Conservation (phyloP, 2,113 vertebrate genomes). For the Thunnus maccoyii region DNA sequence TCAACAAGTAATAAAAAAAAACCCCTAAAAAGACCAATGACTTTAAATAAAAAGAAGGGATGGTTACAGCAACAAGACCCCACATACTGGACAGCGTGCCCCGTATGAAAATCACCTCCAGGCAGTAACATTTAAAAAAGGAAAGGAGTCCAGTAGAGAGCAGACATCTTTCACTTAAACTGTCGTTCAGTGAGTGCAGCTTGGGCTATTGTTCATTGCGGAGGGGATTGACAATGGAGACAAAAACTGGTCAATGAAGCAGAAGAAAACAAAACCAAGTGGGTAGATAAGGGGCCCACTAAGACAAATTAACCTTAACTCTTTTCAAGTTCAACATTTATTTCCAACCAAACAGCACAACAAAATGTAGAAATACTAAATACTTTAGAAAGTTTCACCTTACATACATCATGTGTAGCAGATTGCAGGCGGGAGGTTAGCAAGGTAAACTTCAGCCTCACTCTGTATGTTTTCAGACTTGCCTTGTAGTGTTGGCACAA, state of each 20-base stretch:
- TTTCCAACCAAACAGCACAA: no score
- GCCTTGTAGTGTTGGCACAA: not conserved
- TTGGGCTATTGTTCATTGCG: conserved; percentile 33
- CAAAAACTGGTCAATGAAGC: conserved; percentile 41
- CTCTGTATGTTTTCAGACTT: not conserved
- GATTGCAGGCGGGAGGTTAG: not conserved
- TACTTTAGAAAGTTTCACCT: no score
- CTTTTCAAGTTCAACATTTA: not conserved
- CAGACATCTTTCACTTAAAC: conserved; percentile 33
- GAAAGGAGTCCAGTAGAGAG: not conserved
- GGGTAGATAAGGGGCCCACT: not conserved
- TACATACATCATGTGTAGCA: not conserved
- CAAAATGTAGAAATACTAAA: no score
- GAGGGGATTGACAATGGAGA: conserved; percentile 40
- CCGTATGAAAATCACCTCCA: not conserved
- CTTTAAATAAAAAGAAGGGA: not conserved
- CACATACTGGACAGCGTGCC: not conserved
- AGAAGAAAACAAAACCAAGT: conserved; percentile 11
- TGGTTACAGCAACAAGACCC: not conserved
- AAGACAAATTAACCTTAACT: not conserved
- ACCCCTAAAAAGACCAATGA: not conserved
- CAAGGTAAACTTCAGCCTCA: not conserved
- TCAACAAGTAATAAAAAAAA: not conserved
- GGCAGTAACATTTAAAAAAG: not conserved
- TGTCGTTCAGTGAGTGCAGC: conserved; percentile 20